Base-by-base conservation (phyloP, 1,140 invertebrate genomes). In the Achroia grisella region DNA sequence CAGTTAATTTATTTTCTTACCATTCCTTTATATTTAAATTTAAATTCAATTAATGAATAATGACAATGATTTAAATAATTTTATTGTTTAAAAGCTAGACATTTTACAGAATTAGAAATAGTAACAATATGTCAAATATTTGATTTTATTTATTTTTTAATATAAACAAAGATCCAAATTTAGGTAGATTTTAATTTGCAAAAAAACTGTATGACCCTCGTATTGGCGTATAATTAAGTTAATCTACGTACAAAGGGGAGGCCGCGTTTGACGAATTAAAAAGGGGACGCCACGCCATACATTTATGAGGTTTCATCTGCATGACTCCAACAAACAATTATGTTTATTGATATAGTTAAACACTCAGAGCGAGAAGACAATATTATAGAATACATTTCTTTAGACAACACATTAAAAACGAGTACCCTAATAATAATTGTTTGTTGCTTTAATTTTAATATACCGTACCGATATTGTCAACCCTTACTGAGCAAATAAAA, bases 241-340 rank as follows among this genome's bases (percentile, higher is more conserved):
- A 62, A 44, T 42, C 43, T 40, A 39, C 39, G 28, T 28, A 27
- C 27, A 13, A 42, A 48, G 48, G 39, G 46, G 37, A 15, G 44
- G 44, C 60, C 56, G 23, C 35, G 62, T 62, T 71, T 74, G 71
- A 74, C 59, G 63, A 74, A 74, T 74, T 74, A 74, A 74, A 74
- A 71, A 69, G 71, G 68, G 71, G 71, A 8, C 45, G 48, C 44
- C 52, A 46, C 45, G 41, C 43, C 40, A 29, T 31, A 32, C 30
- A 44, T 47, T 44, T 42, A 23, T 23, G 17, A 23, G 17, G 12
- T 13, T n/a, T n/a, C 14, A 37, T n/a, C 17, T 10, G 15, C 10
- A 5, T 8, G 10, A 17, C 33, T 35, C 1, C 4, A 15, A 17
- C 13, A 4, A 9, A 14, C n/a, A n/a, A n/a, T n/a, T n/a, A n/a